These are phyloP conservation scores for Platyscapa corneri DNA, from an alignment of 1,140 invertebrate species.

Conservation along the genomic window DNA sequence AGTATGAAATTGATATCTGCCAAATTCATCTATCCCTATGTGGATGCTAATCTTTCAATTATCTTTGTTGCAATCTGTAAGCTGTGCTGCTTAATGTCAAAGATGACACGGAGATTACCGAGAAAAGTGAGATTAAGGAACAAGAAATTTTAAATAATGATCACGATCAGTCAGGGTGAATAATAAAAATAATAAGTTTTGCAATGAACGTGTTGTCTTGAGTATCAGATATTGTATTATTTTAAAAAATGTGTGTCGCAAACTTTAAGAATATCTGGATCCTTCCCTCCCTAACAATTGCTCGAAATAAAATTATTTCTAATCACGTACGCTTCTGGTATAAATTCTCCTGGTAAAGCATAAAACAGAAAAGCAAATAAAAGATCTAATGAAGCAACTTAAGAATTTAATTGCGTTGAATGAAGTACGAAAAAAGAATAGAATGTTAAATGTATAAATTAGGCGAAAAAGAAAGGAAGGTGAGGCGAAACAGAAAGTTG, in stretches of 20 bases:
- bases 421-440: neutral
- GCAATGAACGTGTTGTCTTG: neutral
- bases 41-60: neutral
- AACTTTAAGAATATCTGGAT: no score
- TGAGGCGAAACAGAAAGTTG: neutral
- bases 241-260: no score
- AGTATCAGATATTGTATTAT: neutral
- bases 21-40: neutral
- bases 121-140: neutral
- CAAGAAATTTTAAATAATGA: neutral
- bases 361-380: no score
- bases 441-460: conserved; percentile 6
- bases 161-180: no score
- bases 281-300: no score
- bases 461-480: neutral
- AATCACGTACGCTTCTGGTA: no score
- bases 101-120: neutral
- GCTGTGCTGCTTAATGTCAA: neutral
- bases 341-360: no score
- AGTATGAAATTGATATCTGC: neutral
- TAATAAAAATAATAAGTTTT: neutral
- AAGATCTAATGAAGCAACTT: no score
- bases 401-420: neutral
- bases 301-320: no score
- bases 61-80: neutral